These are phyloP conservation scores for Kryptolebias marmoratus DNA, from an alignment of 2,113 vertebrate species.

Conservation along the genomic window DNA sequence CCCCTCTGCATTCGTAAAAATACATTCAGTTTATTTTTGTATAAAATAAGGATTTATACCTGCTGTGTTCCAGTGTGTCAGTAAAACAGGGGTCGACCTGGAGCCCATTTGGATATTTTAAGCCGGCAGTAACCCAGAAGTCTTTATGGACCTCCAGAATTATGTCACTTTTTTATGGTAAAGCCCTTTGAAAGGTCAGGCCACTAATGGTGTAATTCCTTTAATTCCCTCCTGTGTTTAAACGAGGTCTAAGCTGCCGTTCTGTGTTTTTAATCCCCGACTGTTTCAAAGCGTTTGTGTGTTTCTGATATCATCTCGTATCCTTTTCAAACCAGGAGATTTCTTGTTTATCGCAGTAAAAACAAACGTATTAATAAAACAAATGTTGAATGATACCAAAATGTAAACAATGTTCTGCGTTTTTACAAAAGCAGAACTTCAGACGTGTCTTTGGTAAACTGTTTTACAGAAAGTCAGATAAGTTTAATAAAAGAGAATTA, in stretches of 20 bases:
- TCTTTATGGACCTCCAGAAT: not conserved
- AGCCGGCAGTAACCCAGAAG: not conserved
- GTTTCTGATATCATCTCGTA: not conserved
- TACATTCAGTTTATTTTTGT: too few relatives aligned
- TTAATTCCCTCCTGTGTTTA: slow-evolving; percentile 60
- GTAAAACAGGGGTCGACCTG: not conserved
- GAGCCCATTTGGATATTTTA: not conserved
- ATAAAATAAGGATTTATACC: too few relatives aligned
- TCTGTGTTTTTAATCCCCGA: slow-evolving; percentile 30
- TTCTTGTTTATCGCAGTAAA: not conserved
- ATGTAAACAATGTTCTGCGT: not conserved
- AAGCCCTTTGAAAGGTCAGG: slow-evolving; percentile 30
- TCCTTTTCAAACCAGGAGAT: slow-evolving; percentile 2
- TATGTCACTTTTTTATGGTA: slow-evolving; percentile 14
- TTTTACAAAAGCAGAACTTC: not conserved
- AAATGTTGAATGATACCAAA: not conserved
- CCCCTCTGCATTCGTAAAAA: too few relatives aligned
- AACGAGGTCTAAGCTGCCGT: slow-evolving; percentile 19
- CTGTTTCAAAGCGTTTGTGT: slow-evolving; percentile 18
- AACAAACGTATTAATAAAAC: not conserved
- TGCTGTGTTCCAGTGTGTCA: not conserved
- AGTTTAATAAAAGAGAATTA: not conserved
- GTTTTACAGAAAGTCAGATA: not conserved
- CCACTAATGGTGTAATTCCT: slow-evolving; percentile 56
- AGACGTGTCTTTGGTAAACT: not conserved